Percentiles rank a stretch among this genome's conserved stretches.
These are phyloP conservation scores for Fabriciana adippe DNA, from an alignment of 2,888 invertebrate genomes.

Conservation along the genomic window DNA sequence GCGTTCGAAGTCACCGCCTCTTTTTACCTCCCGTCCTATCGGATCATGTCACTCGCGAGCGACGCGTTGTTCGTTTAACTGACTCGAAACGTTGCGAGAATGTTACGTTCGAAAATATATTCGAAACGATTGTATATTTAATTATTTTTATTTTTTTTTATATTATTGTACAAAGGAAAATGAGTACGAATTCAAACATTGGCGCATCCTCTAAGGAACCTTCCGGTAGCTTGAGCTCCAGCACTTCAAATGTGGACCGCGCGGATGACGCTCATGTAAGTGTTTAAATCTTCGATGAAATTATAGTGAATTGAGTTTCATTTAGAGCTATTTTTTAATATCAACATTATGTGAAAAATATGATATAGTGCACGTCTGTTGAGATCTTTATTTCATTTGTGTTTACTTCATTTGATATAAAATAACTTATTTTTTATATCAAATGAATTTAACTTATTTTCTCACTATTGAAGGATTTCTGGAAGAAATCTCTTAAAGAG, in stretches of 20 bases:
- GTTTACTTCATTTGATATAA: no score
- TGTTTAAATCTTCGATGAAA: slow-evolving; percentile 26
- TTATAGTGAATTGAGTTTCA: background rate
- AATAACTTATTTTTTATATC: no score
- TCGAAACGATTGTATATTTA: slow-evolving; percentile 15
- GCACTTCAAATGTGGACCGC: slow-evolving; percentile 41
- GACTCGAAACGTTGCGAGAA: slow-evolving; percentile 39
- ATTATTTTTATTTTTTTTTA: slow-evolving; percentile 26
- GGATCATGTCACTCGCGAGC: slow-evolving; percentile 14
- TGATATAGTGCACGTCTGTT: no score
- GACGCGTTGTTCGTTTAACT: slow-evolving; percentile 19
- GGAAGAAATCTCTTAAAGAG: no score
- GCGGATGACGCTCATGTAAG: slow-evolving; percentile 51
- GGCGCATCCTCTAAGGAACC: slow-evolving; percentile 10
- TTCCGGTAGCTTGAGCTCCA: slow-evolving; percentile 44
- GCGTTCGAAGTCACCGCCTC: slow-evolving; percentile 3
- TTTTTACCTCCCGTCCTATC: slow-evolving; percentile 1
- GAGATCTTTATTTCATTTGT: no score
- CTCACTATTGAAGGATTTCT: no score
- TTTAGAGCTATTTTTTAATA: background rate
- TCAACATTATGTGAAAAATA: background rate
- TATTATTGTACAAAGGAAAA: slow-evolving; percentile 29
- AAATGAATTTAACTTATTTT: no score
- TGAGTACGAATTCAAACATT: slow-evolving; percentile 21
- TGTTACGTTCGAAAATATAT: slow-evolving; percentile 37